Evolutionary conservation across 2,888 invertebrate genomes (phyloP).

Genomic region (Melanostoma mellinum): DNA sequence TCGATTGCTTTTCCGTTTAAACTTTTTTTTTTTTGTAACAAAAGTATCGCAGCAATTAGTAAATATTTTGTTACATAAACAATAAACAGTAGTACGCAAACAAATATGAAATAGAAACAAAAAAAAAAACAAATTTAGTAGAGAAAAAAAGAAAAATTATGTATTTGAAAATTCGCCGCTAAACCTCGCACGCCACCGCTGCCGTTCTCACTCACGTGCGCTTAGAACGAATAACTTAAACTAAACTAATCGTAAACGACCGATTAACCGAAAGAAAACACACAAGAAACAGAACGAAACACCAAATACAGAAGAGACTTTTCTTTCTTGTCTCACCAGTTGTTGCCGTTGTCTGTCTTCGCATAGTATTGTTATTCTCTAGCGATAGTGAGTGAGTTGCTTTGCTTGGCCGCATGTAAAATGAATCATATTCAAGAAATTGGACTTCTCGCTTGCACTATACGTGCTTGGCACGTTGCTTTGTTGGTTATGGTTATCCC

Average conservation of each 20-base stretch:
- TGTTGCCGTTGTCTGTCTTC: constrained; percentile 35
- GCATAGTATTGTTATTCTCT: constrained; percentile 17
- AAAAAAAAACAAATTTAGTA: constrained; percentile 22
- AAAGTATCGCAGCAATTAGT: constrained; percentile 56
- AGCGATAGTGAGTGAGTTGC: background rate
- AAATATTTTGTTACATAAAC: constrained; percentile 53
- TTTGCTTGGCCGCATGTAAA: background rate
- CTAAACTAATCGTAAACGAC: constrained; percentile 72
- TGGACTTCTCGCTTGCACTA: constrained; percentile 43
- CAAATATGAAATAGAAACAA: constrained; percentile 41
- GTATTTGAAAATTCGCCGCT: constrained; percentile 65
- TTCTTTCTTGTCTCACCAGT: constrained; percentile 16
- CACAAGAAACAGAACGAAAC: constrained; percentile 50
- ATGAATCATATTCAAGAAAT: constrained; percentile 21
- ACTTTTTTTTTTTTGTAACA: constrained; percentile 34
- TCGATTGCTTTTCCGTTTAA: constrained; percentile 46
- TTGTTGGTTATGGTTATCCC: constrained; percentile 47
- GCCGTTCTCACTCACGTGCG: constrained; percentile 58
- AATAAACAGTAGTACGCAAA: constrained; percentile 19
- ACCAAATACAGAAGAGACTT: constrained; percentile 43
- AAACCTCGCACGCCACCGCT: constrained; percentile 57
- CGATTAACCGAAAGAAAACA: constrained; percentile 72
- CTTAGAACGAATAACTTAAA: constrained; percentile 71
- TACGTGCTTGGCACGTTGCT: constrained; percentile 6
- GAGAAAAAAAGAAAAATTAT: constrained; percentile 21